These are phyloP conservation scores for Philotrypesis tridentata DNA, from an alignment of 1,140 invertebrate species.

Conservation along the genomic window DNA sequence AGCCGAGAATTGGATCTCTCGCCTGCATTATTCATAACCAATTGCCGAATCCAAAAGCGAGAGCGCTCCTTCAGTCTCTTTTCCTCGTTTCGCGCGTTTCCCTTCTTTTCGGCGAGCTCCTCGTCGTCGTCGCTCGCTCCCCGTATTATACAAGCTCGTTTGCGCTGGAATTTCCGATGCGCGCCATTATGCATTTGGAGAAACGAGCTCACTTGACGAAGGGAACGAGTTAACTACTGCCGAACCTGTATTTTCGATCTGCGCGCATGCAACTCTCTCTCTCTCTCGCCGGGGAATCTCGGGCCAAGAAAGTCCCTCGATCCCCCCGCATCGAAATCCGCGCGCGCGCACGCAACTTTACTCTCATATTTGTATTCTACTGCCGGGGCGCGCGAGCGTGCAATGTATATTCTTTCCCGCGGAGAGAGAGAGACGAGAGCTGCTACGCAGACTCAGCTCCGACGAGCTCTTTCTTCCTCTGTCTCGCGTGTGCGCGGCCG, in stretches of 20 bases:
- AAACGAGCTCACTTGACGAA: slow-evolving; percentile 26
- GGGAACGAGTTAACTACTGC: slow-evolving; percentile 35
- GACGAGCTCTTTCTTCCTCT: background rate
- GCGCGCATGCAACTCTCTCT: no score
- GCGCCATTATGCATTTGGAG: slow-evolving; percentile 36
- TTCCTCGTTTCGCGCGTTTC: slow-evolving; percentile 24
- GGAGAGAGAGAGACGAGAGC: background rate
- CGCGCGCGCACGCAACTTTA: background rate
- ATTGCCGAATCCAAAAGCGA: slow-evolving; percentile 44
- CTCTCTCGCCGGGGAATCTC: slow-evolving; percentile 8
- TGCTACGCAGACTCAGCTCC: background rate
- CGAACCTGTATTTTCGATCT: slow-evolving; percentile 18
- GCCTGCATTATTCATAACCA: slow-evolving; percentile 50
- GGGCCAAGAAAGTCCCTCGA: slow-evolving; percentile 14
- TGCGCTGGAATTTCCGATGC: slow-evolving; percentile 34
- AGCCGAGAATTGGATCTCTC: slow-evolving; percentile 28
- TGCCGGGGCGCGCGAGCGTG: background rate
- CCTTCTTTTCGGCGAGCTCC: background rate
- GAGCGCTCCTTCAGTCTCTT: background rate
- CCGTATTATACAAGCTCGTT: no score
- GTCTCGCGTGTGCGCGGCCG: background rate
- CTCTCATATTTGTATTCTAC: slow-evolving; percentile 25
- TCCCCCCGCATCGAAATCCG: slow-evolving; percentile 9
- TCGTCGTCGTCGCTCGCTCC: no score
- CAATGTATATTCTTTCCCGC: background rate